These are phyloP conservation scores for Aplidium turbinatum DNA, from an alignment of 23 tunicate species.

Conservation along the genomic window DNA sequence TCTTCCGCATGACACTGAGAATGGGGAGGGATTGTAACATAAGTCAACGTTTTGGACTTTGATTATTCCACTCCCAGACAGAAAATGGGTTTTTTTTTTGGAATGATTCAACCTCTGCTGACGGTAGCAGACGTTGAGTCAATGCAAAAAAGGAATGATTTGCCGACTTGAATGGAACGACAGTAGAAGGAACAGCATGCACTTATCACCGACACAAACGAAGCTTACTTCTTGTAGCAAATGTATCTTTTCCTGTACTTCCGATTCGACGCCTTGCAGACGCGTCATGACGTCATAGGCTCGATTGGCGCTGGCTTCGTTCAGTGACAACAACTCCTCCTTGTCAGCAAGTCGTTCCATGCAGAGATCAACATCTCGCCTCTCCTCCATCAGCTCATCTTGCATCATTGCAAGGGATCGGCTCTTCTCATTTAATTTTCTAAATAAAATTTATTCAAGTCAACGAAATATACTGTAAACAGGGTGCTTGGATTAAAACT, in stretches of 20 bases:
- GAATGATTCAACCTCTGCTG: too few species aligned
- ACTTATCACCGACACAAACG: too few species aligned
- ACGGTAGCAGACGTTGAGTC: too few species aligned
- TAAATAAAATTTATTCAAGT: too few species aligned
- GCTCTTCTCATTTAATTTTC: constrained; percentile 55
- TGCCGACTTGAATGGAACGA: neutral
- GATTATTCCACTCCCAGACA: too few species aligned
- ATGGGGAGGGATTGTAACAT: too few species aligned
- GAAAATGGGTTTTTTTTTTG: too few species aligned
- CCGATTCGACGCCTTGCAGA: constrained; percentile 74
- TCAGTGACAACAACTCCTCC: constrained; percentile 38
- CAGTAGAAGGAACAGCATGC: too few species aligned
- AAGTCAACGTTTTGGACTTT: too few species aligned
- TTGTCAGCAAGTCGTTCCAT: constrained; percentile 35
- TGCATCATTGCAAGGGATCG: constrained; percentile 19
- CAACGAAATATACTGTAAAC: too few species aligned
- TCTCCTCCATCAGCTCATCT: constrained; percentile 23
- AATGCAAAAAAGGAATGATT: too few species aligned
- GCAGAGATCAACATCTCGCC: constrained; percentile 24
- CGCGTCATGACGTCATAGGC: constrained; percentile 57
- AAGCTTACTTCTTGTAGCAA: constrained; percentile 46
- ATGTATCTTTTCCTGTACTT: constrained; percentile 72
- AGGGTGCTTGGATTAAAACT: too few species aligned
- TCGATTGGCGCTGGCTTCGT: constrained; percentile 40
- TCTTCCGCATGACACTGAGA: constrained; percentile 54